Conservation (phyloP, 2,888 invertebrate species). For the Sesia bembeciformis region DNA sequence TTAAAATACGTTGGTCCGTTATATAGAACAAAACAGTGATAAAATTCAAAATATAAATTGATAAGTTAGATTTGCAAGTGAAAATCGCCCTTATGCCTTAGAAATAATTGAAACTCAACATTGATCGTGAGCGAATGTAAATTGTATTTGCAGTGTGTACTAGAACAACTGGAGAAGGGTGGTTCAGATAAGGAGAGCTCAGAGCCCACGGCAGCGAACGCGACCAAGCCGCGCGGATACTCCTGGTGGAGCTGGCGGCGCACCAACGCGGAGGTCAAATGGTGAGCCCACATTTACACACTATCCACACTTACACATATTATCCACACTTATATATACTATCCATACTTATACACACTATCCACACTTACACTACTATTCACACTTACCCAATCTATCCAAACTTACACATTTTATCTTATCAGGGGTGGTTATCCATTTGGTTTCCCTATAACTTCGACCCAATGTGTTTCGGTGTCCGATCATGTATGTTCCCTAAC, state of each 20-base stretch:
- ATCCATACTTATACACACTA: neutral
- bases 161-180: conserved; percentile 56
- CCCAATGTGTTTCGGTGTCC: too few relatives aligned
- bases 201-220: conserved; percentile 25
- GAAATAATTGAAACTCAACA: neutral
- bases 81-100: too few relatives aligned
- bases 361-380: neutral
- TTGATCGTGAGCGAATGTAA: neutral
- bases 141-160: conserved; percentile 34
- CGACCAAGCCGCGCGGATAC: conserved; percentile 64
- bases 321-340: neutral
- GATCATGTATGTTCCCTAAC: too few relatives aligned
- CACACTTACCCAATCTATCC: neutral
- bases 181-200: conserved; percentile 15
- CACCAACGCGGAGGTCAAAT: conserved; percentile 50
- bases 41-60: too few relatives aligned
- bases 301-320: neutral
- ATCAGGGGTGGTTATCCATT: too few relatives aligned
- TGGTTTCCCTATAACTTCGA: too few relatives aligned
- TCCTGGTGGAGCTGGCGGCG: conserved; percentile 83
- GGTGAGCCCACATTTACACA: conserved; percentile 20
- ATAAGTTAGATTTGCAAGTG: too few relatives aligned
- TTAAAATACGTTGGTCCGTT: too few relatives aligned
- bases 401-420: neutral
- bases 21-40: too few relatives aligned